A percentile compares a stretch with the other conserved stretches of the same genome.
phyloP scores from a whole-genome alignment of 2,113 vertebrate genomes.

The Hypanus sabinus region DNA sequence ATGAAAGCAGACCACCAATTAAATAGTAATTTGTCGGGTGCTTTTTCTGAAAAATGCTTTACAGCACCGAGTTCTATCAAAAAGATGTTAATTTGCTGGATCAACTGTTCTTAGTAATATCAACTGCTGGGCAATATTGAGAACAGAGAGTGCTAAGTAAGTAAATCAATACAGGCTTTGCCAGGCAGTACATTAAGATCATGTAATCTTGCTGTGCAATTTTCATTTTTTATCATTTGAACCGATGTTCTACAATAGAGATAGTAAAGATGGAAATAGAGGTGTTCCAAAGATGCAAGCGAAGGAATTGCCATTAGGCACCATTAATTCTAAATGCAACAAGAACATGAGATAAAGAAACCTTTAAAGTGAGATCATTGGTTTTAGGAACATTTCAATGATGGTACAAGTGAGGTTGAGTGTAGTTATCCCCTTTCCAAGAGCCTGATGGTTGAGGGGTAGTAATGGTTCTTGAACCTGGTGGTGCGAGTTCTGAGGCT shows the following conservation, averaged over 20 bases:
- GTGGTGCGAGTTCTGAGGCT: too few relatives aligned
- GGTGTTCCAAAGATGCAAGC: too few relatives aligned
- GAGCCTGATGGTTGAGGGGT: too few relatives aligned
- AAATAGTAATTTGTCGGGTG: not conserved
- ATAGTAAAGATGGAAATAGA: too few relatives aligned
- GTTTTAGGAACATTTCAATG: too few relatives aligned
- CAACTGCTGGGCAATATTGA: not conserved
- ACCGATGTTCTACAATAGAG: not conserved
- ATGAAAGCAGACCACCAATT: not conserved
- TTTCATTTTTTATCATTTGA: not conserved
- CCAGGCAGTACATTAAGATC: not conserved
- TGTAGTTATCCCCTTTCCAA: too few relatives aligned
- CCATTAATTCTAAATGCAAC: too few relatives aligned
- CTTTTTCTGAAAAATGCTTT: not conserved
- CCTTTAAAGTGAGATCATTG: too few relatives aligned
- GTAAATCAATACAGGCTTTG: not conserved
- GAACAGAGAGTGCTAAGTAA: not conserved
- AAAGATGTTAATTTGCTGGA: not conserved
- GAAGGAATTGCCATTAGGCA: too few relatives aligned
- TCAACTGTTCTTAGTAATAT: not conserved
- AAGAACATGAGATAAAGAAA: too few relatives aligned
- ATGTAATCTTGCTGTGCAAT: not conserved
- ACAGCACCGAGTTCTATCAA: not conserved
- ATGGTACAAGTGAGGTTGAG: too few relatives aligned
- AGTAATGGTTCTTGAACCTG: too few relatives aligned